Percentiles rank a stretch among this genome's conserved stretches.
phyloP scores from a whole-genome alignment of 1,140 invertebrate genomes.

The Dendroctonus ponderosae region DNA sequence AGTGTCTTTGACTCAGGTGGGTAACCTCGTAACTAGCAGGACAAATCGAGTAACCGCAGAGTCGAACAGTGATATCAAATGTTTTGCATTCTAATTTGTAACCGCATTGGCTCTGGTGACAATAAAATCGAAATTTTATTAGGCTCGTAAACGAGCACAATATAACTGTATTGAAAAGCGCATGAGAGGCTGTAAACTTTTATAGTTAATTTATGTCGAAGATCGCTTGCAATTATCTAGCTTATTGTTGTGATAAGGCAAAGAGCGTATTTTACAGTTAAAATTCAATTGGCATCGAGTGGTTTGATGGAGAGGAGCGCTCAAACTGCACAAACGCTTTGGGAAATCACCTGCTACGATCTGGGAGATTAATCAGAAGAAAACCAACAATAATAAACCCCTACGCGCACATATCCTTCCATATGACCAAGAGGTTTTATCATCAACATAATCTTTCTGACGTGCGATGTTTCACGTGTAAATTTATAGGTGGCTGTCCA shows the following conservation, averaged over 20 bases:
- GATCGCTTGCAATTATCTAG: no score
- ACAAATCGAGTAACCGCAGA: background rate
- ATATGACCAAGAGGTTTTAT: conserved; percentile 27
- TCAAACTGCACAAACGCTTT: no score
- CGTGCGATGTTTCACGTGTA: conserved; percentile 15
- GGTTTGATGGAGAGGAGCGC: no score
- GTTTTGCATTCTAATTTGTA: conserved; percentile 23
- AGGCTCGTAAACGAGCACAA: conserved; percentile 22
- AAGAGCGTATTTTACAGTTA: no score
- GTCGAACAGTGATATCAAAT: conserved; percentile 3
- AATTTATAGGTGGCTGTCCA: conserved; percentile 27
- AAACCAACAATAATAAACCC: conserved; percentile 1
- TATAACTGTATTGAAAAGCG: conserved; percentile 27
- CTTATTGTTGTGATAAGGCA: no score
- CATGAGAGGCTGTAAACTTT: conserved; percentile 13
- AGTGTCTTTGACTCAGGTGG: background rate
- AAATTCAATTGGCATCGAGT: no score
- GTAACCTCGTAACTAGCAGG: background rate
- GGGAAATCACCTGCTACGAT: background rate
- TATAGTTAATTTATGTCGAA: conserved; percentile 1
- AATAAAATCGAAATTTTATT: conserved; percentile 24
- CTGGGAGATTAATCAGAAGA: conserved; percentile 7
- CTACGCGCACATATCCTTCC: conserved; percentile 7
- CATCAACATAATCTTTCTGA: conserved; percentile 26
- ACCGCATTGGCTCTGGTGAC: conserved; percentile 1